Base-by-base conservation (phyloP, 2,113 vertebrate genomes). In the Toxotes chatareus region DNA sequence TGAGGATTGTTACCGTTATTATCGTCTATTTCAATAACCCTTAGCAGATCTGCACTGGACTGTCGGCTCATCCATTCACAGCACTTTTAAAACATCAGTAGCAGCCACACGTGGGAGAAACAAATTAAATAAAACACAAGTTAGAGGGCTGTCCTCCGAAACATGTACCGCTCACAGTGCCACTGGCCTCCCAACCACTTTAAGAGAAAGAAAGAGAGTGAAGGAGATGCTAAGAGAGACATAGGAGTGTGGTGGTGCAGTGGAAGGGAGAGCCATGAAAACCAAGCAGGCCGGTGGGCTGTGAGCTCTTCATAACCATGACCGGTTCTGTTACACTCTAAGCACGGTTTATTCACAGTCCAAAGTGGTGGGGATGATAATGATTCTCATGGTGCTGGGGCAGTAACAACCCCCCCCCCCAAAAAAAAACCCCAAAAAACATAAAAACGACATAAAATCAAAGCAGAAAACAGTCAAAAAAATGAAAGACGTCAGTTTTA, bases 81-180 rank as follows among this genome's bases (percentile, higher is more conserved):
- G 94, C 93, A 93, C 91, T 91, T 92, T 83, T 65, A 88, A 90
- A 89, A 93, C 79, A 76, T 94, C 90, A 94, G 92, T 93, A 93
- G 92, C 92, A 94, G 92, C 91, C 93, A 94, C 93, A 91, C 89
- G 57, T 74, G 86, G 69, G 80, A 73, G 57, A 87, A 79, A 78
- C 44, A 79, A 68, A 82, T 57, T 17, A 74, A 90, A 87, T 73
- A 76, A 89, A 90, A 90, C 79, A 88, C 59, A 62, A 66, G 49
- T 47, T 63, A 61, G 61, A 89, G 77, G 80, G 21, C 59, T n/a
- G 9, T 86, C 82, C 83, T 89, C 80, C 69, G 49, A 69, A 46
- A 79, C 71, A 36, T 62, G 73, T 38, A 12, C 46, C n/a, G 32
- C 82, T 90, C 89, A 89, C 89, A 91, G 85, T 82, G 91, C 86